Conservation (phyloP, 2,888 invertebrate species). For the Cephus sareptanus region DNA sequence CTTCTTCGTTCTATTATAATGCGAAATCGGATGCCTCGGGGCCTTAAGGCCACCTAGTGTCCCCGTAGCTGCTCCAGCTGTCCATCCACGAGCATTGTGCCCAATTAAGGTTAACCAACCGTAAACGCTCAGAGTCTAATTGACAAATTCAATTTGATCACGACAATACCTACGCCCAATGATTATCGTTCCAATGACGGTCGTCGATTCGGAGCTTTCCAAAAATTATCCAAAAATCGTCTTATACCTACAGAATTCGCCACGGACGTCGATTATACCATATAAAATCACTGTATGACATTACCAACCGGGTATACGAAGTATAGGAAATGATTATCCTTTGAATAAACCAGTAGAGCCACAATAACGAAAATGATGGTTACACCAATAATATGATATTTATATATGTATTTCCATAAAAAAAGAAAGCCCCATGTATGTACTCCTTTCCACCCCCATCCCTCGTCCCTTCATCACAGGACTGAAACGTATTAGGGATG, state of each 20-base stretch:
- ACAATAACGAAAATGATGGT: neutral
- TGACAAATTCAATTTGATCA: slow-evolving; percentile 64
- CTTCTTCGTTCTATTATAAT: slow-evolving; percentile 49
- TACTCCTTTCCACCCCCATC: slow-evolving; percentile 24
- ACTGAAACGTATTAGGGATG: slow-evolving; percentile 55
- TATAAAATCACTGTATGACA: slow-evolving; percentile 14
- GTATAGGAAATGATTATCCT: slow-evolving; percentile 15
- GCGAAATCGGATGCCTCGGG: slow-evolving; percentile 53
- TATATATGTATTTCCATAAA: slow-evolving; percentile 39
- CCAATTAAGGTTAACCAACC: slow-evolving; percentile 58
- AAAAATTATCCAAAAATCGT: slow-evolving; percentile 46
- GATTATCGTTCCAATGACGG: slow-evolving; percentile 23
- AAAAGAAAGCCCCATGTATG: slow-evolving; percentile 29
- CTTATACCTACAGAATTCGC: slow-evolving; percentile 41
- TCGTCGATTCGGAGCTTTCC: slow-evolving; percentile 37
- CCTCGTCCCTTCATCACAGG: slow-evolving; percentile 26
- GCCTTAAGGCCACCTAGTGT: slow-evolving; percentile 24
- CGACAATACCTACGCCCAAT: slow-evolving; percentile 29
- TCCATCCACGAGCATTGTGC: slow-evolving; percentile 37
- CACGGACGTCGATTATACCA: slow-evolving; percentile 38
- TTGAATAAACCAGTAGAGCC: slow-evolving; percentile 19
- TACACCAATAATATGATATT: neutral
- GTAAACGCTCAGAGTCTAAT: slow-evolving; percentile 63
- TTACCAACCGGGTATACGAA: neutral
- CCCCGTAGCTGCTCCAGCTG: slow-evolving; percentile 30